Percentiles rank a stretch among this genome's conserved stretches.
phyloP scores from a whole-genome alignment of 2,888 invertebrate species.

The Cryptus armator region DNA sequence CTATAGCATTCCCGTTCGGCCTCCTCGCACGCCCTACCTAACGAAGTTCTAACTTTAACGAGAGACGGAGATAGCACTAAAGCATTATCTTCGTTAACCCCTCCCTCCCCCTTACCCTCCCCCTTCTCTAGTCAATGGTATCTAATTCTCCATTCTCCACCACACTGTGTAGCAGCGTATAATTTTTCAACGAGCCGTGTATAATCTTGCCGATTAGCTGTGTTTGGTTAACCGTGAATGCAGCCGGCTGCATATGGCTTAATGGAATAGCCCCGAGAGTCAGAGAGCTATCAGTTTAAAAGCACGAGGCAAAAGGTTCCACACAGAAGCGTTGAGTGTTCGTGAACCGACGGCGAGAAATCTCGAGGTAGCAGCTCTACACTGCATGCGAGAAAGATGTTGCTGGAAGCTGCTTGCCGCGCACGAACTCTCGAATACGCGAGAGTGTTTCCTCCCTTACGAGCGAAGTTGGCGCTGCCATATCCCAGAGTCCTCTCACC shows the following conservation, averaged over 20 bases:
- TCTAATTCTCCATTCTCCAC: slow-evolving; percentile 49
- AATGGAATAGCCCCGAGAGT: slow-evolving; percentile 32
- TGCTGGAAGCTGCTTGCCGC: slow-evolving; percentile 37
- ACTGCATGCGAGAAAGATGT: slow-evolving; percentile 40
- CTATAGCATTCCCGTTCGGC: slow-evolving; percentile 6
- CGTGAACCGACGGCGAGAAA: slow-evolving; percentile 7
- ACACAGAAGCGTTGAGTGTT: not conserved
- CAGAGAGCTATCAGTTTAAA: slow-evolving; percentile 31
- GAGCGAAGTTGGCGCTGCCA: slow-evolving; percentile 69
- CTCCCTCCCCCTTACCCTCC: not conserved
- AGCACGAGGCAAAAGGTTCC: not conserved
- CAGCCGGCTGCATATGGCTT: slow-evolving; percentile 30
- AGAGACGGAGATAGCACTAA: not conserved
- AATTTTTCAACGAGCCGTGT: slow-evolving; percentile 66
- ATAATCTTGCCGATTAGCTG: slow-evolving; percentile 61
- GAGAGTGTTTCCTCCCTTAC: slow-evolving; percentile 49
- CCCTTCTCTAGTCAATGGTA: slow-evolving; percentile 7
- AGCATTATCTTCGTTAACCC: slow-evolving; percentile 19
- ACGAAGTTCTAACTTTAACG: slow-evolving; percentile 54
- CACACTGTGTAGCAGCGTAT: slow-evolving; percentile 10
- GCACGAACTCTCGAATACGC: not conserved
- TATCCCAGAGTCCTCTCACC: slow-evolving; percentile 17
- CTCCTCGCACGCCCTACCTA: slow-evolving; percentile 1
- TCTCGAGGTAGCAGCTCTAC: slow-evolving; percentile 37
- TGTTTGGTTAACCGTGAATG: slow-evolving; percentile 39